phyloP scores from a whole-genome alignment of 1,140 invertebrate genomes.

The Calycopis cecrops region DNA sequence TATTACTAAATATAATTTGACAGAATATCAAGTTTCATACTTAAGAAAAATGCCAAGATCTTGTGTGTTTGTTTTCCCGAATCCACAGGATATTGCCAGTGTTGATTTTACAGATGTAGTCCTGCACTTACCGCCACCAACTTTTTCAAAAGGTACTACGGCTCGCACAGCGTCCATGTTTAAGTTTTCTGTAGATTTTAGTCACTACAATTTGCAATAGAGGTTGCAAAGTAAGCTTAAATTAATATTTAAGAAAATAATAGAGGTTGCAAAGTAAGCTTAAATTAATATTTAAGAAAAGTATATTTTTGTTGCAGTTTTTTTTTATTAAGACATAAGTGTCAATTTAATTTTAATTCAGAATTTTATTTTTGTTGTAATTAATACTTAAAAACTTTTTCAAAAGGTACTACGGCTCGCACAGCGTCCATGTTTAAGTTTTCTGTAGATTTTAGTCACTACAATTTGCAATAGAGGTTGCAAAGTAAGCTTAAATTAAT shows the following conservation, averaged over 20 bases:
- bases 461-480: conserved; percentile 30
- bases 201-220: conserved; percentile 27
- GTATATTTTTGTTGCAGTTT: conserved; percentile 14
- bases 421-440: conserved; percentile 27
- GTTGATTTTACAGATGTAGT: conserved; percentile 33
- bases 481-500: no score
- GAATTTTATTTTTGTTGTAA: no score
- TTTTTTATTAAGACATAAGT: conserved; percentile 10
- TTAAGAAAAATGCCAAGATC: conserved; percentile 24
- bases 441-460: conserved; percentile 27
- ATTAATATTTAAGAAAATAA: no score
- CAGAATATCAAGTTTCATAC: conserved; percentile 29
- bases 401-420: conserved; percentile 31
- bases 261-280: no score
- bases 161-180: conserved; percentile 27
- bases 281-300: conserved; percentile 15
- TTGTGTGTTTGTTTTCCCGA: conserved; percentile 28
- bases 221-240: no score
- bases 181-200: conserved; percentile 29
- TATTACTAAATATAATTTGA: conserved; percentile 28
- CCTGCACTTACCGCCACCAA: conserved; percentile 32
- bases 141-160: conserved; percentile 32
- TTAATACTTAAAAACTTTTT: no score
- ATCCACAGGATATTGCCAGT: conserved; percentile 29
- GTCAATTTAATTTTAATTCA: conserved; percentile 12